These are phyloP conservation scores for Galemys pyrenaicus DNA, from an alignment of 2,113 vertebrate species.

Conservation along the genomic window DNA sequence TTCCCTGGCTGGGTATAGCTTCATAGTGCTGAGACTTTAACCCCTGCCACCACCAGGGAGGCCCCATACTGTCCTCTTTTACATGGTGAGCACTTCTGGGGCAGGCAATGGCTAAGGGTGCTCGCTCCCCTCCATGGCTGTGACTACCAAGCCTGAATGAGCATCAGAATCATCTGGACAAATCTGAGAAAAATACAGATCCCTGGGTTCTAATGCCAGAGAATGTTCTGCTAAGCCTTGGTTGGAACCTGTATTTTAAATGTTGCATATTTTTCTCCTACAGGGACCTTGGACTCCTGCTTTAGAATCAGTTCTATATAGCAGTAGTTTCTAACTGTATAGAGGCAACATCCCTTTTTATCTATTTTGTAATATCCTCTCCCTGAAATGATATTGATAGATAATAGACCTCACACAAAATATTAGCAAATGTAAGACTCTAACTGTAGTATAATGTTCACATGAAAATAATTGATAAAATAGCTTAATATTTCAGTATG, in stretches of 20 bases:
- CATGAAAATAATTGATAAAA: background rate
- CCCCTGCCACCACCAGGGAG: too few species aligned
- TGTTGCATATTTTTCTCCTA: background rate
- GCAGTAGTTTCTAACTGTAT: background rate
- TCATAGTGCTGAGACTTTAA: too few species aligned
- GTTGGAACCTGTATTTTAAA: background rate
- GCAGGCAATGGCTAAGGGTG: background rate
- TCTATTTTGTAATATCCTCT: background rate
- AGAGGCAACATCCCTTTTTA: background rate
- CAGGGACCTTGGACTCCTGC: background rate
- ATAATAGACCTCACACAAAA: background rate
- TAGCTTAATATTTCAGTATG: background rate
- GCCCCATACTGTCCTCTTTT: too few species aligned
- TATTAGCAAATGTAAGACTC: background rate
- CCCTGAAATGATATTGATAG: slow-evolving; percentile 17
- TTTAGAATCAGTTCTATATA: background rate
- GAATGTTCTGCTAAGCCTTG: background rate
- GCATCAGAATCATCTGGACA: background rate
- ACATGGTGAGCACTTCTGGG: background rate
- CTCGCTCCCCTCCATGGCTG: background rate
- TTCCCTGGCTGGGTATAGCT: too few species aligned
- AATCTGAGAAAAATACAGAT: background rate
- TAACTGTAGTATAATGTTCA: background rate
- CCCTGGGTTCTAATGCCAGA: background rate
- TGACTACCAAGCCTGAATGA: background rate